These are phyloP conservation scores for Zootoca vivipara DNA, from an alignment of 2,113 vertebrate species.

Conservation along the genomic window DNA sequence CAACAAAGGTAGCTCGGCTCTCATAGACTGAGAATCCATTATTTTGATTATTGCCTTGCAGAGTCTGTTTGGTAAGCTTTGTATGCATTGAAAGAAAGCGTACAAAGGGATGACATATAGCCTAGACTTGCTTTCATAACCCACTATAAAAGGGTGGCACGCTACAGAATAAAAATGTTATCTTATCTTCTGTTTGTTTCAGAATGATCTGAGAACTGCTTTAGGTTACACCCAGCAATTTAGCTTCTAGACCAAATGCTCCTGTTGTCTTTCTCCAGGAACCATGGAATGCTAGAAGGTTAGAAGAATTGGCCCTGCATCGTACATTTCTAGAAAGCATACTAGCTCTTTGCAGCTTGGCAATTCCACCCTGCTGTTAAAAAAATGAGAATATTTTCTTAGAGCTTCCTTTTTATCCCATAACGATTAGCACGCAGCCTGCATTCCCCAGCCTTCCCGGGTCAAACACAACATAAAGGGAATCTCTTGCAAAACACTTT, in stretches of 20 bases:
- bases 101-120: slow-evolving; percentile 36
- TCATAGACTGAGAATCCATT: background rate
- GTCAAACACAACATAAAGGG: background rate
- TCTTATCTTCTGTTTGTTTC: slow-evolving; percentile 71
- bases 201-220: slow-evolving; percentile 59
- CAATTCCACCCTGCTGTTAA: slow-evolving; percentile 79
- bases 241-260: slow-evolving; percentile 67
- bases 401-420: slow-evolving; percentile 78
- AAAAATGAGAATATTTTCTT: slow-evolving; percentile 78
- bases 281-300: slow-evolving; percentile 63
- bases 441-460: slow-evolving; percentile 81
- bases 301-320: slow-evolving; percentile 62
- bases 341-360: slow-evolving; percentile 62
- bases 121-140: slow-evolving; percentile 49
- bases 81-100: background rate
- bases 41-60: background rate
- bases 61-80: background rate
- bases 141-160: slow-evolving; percentile 51
- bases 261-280: slow-evolving; percentile 68
- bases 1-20: background rate
- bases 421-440: slow-evolving; percentile 77
- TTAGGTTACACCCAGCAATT: slow-evolving; percentile 51
- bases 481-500: background rate
- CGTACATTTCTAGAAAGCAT: slow-evolving; percentile 70
- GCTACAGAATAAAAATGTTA: slow-evolving; percentile 55